Evolutionary conservation across 2,888 invertebrate species (phyloP), one percentile per base, ranked within the genome.

Genomic region (Rhyacophila evoluta): DNA sequence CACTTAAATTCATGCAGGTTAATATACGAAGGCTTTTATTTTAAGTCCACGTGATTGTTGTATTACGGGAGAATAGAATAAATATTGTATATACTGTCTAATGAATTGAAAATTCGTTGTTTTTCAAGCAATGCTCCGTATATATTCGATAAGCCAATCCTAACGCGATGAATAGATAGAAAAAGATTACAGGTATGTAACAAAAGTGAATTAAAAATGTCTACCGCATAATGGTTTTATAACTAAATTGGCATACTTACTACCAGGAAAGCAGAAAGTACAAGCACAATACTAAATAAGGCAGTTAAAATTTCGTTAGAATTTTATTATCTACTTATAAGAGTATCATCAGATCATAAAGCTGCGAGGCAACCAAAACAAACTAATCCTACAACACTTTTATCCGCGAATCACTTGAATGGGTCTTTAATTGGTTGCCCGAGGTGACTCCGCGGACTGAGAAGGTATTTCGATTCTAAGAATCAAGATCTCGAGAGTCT

Each of bases 341-440:
- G 0, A 25, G 55, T 8, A 55, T 33, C 29, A 55, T 55, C 55
- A 55, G 55, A 55, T 55, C 55, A 25, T 41, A 41, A 41, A 55
- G 10, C 19, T 12, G 55, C 55, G 19, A 15, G 55, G 19, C 19
- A 55, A 19, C 55, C 55, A 15, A 25, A 55, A 55, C 25, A 55
- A 41, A 55, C 55, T 55, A 55, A 55, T 55, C 55, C 19, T 19
- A 19, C 19, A 19, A 15, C 19, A 19, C 55, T 19, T 55, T 55
- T 55, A 55, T 55, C 55, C 55, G 55, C 55, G 55, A 55, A 55
- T 55, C 55, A 19, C 15, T 4, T 55, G 55, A 55, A 55, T 55
- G 55, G 19, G 55, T 55, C 55, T 55, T 55, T 55, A 55, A 55
- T 55, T 55, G 55, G 55, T 55, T 19, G 55, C 55, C 55, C 19